Evolutionary conservation across 2,888 invertebrate species (phyloP).

Genomic region (Flexamia atlantica): DNA sequence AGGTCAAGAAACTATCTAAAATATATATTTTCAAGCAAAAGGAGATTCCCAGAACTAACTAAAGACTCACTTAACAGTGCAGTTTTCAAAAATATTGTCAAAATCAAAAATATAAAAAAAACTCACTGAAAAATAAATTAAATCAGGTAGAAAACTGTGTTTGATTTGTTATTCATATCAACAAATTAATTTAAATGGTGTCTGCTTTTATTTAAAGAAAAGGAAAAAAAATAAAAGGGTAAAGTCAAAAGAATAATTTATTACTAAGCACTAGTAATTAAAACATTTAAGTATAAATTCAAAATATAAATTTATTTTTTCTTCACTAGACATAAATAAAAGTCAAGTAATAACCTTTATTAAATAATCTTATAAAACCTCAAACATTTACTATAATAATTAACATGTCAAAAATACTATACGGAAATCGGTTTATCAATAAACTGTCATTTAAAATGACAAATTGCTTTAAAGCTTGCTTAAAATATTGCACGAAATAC

Average conservation of each 20-base stretch:
- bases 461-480: constrained; percentile 20
- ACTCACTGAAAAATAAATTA: too few relatives aligned
- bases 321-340: background rate
- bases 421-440: background rate
- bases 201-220: too few relatives aligned
- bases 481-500: constrained; percentile 33
- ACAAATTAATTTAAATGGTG: too few relatives aligned
- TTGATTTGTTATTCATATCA: too few relatives aligned
- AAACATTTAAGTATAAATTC: background rate
- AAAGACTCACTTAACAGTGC: too few relatives aligned
- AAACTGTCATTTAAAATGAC: constrained; percentile 28
- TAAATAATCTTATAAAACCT: background rate
- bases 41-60: too few relatives aligned
- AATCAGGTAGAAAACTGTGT: too few relatives aligned
- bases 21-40: too few relatives aligned
- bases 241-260: background rate
- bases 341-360: background rate
- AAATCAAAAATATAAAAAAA: too few relatives aligned
- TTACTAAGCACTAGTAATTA: background rate
- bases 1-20: too few relatives aligned
- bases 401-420: background rate
- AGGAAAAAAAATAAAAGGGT: constrained; percentile 1
- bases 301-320: background rate
- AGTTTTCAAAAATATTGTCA: too few relatives aligned
- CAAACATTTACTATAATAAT: background rate